These are phyloP conservation scores for Sacculina carcini DNA, from an alignment of 2,888 invertebrate genomes.

Conservation along the genomic window DNA sequence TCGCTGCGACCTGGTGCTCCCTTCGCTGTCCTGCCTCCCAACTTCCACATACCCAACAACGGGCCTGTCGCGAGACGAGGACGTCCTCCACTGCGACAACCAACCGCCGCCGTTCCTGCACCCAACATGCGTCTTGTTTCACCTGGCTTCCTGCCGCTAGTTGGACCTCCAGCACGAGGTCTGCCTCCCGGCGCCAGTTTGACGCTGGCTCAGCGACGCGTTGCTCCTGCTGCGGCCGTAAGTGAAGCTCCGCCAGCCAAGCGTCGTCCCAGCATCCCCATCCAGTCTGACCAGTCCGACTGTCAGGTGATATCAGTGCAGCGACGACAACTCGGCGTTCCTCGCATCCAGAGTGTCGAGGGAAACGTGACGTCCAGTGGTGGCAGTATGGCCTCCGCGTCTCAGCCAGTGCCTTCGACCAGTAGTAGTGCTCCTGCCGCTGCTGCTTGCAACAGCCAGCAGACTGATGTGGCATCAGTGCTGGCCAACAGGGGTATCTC, in stretches of 20 bases:
- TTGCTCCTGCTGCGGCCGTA: no score
- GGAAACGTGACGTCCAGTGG: constrained; percentile 21
- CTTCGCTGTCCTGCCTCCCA: neutral
- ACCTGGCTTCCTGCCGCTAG: neutral
- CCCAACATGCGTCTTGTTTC: neutral
- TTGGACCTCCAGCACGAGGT: constrained; percentile 19
- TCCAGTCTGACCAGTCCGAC: constrained; percentile 42
- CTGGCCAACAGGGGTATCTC: constrained; percentile 49
- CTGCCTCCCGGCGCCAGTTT: constrained; percentile 17
- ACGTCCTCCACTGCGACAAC: no score
- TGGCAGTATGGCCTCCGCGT: constrained; percentile 23
- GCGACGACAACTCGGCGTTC: constrained; percentile 36
- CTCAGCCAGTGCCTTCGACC: constrained; percentile 31
- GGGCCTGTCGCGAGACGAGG: no score
- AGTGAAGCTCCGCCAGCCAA: no score
- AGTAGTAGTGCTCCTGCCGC: constrained; percentile 7
- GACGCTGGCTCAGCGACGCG: constrained; percentile 16
- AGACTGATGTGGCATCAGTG: constrained; percentile 46
- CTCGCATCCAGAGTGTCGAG: constrained; percentile 46
- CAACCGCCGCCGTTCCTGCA: neutral
- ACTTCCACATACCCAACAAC: no score
- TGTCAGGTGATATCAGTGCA: constrained; percentile 48
- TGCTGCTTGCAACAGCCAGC: constrained; percentile 25
- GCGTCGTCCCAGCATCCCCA: constrained; percentile 36
- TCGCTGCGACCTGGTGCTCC: neutral